Conservation (phyloP, 2,888 invertebrate genomes). For the Schizaphis graminum region DNA sequence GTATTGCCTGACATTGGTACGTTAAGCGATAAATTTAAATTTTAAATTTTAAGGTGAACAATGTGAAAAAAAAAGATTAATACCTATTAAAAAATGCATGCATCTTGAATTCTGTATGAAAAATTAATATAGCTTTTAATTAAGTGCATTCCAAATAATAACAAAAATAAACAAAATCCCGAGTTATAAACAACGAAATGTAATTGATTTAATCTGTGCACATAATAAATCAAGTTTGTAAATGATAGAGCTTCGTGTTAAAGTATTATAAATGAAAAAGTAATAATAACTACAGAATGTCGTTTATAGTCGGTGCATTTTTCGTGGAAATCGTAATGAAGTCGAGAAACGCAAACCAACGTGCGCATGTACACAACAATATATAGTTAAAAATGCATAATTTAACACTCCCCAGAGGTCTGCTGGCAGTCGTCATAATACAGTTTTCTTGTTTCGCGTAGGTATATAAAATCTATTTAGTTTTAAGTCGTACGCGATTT, state of each 20-base stretch:
- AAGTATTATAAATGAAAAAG: neutral
- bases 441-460: neutral
- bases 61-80: neutral
- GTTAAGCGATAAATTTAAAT: neutral
- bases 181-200: neutral
- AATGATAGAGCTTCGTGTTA: neutral
- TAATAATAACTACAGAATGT: neutral
- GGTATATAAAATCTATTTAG: neutral
- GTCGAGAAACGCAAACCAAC: neutral
- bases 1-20: neutral
- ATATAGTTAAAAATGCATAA: slow-evolving; percentile 30
- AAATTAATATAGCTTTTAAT: neutral
- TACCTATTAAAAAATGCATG: neutral
- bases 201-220: neutral
- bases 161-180: neutral
- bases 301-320: neutral
- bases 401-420: slow-evolving; percentile 15
- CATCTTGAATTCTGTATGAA: neutral
- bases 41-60: neutral
- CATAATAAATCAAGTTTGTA: neutral
- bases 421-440: neutral
- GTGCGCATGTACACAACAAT: neutral
- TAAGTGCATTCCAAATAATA: neutral
- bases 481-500: neutral
- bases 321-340: neutral